phyloP scores from a whole-genome alignment of 1,140 invertebrate species.

The Cydia splendana region DNA sequence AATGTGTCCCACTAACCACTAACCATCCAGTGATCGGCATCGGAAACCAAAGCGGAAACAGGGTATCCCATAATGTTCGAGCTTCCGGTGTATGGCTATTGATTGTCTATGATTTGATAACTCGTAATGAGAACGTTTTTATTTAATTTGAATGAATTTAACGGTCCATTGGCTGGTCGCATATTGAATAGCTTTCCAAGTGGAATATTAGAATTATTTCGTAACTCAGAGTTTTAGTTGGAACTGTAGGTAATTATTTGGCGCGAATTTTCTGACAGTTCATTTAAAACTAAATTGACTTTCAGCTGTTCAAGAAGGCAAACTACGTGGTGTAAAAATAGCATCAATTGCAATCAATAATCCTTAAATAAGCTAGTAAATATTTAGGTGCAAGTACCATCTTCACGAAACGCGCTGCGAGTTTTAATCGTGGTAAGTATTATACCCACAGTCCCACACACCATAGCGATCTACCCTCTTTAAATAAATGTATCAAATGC shows the following conservation, averaged over 20 bases:
- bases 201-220: neutral
- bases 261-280: neutral
- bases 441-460: no score
- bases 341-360: no score
- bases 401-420: no score
- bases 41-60: conserved; percentile 30
- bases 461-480: no score
- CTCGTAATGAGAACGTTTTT: conserved; percentile 23
- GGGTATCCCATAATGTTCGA: conserved; percentile 24
- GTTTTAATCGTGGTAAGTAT: no score
- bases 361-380: no score
- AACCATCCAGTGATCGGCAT: conserved; percentile 12
- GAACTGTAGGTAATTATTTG: neutral
- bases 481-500: no score
- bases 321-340: no score
- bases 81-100: conserved; percentile 21
- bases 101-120: conserved; percentile 31
- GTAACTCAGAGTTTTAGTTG: neutral
- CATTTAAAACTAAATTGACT: no score
- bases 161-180: conserved; percentile 36
- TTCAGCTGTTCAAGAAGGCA: no score
- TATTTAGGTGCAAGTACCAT: no score
- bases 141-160: conserved; percentile 41
- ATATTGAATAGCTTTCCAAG: conserved; percentile 26
- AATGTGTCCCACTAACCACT: neutral